Evolutionary conservation across 2,888 invertebrate genomes (phyloP).

Genomic region (Sphaerophoria rueppellii): DNA sequence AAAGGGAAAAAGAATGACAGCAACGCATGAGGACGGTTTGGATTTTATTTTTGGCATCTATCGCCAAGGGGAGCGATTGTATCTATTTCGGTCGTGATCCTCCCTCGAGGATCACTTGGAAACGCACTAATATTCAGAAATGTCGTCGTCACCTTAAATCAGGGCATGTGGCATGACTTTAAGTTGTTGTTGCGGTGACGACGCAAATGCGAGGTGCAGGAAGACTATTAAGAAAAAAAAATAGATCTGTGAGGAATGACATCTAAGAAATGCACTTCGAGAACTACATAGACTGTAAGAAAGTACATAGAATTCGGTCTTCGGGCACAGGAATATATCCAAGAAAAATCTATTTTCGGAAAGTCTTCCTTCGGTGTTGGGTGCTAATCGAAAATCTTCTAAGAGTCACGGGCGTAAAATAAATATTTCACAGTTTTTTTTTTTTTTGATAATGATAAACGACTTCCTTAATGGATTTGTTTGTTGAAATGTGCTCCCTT

Average conservation of each 20-base stretch:
- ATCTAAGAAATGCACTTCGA: slow-evolving; percentile 30
- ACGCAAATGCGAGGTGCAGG: background rate
- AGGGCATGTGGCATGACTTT: slow-evolving; percentile 50
- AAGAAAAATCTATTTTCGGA: slow-evolving; percentile 50
- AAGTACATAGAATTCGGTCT: background rate
- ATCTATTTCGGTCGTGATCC: slow-evolving; percentile 62
- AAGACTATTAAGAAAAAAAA: background rate
- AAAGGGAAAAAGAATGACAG: slow-evolving; percentile 16
- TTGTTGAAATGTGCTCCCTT: slow-evolving; percentile 10
- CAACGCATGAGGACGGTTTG: slow-evolving; percentile 60
- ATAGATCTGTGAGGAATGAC: slow-evolving; percentile 51
- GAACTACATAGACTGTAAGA: slow-evolving; percentile 9
- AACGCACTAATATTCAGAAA: slow-evolving; percentile 43
- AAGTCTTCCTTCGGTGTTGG: slow-evolving; percentile 18
- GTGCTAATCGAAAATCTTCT: slow-evolving; percentile 61
- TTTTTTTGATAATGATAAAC: slow-evolving; percentile 53
- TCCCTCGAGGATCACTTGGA: slow-evolving; percentile 56
- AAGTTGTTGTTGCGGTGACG: slow-evolving; percentile 21
- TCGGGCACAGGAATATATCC: slow-evolving; percentile 7
- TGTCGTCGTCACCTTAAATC: slow-evolving; percentile 61
- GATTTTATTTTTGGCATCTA: slow-evolving; percentile 59
- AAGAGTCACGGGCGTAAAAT: slow-evolving; percentile 29
- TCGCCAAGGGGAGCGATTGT: slow-evolving; percentile 67
- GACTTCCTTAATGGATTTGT: slow-evolving; percentile 62
- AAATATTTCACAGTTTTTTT: slow-evolving; percentile 50